Evolutionary conservation across 2,113 vertebrate genomes (phyloP).

Genomic region (Cyprinus carpio): DNA sequence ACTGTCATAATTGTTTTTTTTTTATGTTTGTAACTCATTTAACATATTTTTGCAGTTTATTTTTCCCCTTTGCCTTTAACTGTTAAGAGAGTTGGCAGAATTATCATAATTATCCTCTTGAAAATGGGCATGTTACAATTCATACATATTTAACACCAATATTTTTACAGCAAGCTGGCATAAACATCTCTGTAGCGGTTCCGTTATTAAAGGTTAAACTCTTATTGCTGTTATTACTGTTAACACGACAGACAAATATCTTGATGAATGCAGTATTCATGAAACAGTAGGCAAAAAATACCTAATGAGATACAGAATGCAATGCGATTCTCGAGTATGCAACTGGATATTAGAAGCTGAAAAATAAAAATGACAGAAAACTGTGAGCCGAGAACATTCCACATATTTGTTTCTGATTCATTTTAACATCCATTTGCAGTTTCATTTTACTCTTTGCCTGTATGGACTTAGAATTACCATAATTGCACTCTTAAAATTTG

Average conservation of each 20-base stretch:
- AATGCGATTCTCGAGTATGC: neutral
- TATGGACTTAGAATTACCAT: neutral
- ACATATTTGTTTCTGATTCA: neutral
- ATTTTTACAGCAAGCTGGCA: neutral
- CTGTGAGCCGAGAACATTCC: neutral
- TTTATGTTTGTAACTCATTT: neutral
- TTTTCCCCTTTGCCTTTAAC: neutral
- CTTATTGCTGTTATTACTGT: neutral
- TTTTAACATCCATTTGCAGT: neutral
- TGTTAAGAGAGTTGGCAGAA: neutral
- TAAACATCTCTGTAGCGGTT: neutral
- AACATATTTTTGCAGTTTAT: neutral
- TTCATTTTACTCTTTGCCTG: neutral
- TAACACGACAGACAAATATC: neutral
- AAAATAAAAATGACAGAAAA: neutral
- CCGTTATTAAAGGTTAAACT: conserved; percentile 1
- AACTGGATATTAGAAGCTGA: neutral
- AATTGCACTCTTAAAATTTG: neutral
- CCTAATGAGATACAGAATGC: neutral
- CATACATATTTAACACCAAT: conserved; percentile 9
- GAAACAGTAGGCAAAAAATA: neutral
- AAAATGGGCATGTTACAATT: neutral
- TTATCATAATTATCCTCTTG: neutral
- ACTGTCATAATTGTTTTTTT: too few relatives aligned
- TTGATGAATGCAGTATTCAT: neutral